Base-by-base conservation (phyloP, 2,797 vertebrate species). In the Eurystomus glaucurus region DNA sequence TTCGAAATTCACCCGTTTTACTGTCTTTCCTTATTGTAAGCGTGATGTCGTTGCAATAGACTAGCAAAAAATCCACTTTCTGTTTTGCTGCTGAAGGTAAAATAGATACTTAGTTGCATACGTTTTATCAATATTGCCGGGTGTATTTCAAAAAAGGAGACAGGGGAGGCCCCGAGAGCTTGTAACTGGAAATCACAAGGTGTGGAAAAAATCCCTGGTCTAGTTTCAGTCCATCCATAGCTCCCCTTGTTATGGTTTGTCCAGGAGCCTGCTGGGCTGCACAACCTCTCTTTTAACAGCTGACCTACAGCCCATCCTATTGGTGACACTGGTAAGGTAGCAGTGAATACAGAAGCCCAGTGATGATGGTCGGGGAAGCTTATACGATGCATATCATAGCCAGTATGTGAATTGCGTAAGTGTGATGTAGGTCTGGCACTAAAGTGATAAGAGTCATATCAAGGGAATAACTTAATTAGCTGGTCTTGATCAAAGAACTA, bases 381-480 rank as follows among this genome's bases (percentile, higher is more conserved):
- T 79, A 89, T 29, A 29, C 0, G 91, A 96, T 96, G 77, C 75
- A 6, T 97, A 97, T 98, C 96, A 97, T 94, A 97, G 96, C 39
- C 69, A 74, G 93, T 31, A 21, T 69, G 79, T 78, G 92, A 94
- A 90, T 89, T 93, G 93, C 4, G 0, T 84, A 83, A 88, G 93
- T 75, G 80, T 87, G 96, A 91, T 97, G 97, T 97, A 96, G 95
- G 96, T 98, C 97, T 96, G 94, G 94, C 93, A 88, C 85, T 96
- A 85, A 88, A 91, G 80, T 71, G 97, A 97, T 97, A 97, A 97
- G 96, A 92, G 91, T 93, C 91, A 21, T 97, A 96, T 97, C 97
- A 95, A 95, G 97, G 96, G 97, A 97, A 96, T 97, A 97, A 97
- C 97, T 97, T 97, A 98, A 98, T 98, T 98, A 98, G 95, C 95